phyloP scores from a whole-genome alignment of 2,797 vertebrate genomes.

The Basileuterus tristriatus region DNA sequence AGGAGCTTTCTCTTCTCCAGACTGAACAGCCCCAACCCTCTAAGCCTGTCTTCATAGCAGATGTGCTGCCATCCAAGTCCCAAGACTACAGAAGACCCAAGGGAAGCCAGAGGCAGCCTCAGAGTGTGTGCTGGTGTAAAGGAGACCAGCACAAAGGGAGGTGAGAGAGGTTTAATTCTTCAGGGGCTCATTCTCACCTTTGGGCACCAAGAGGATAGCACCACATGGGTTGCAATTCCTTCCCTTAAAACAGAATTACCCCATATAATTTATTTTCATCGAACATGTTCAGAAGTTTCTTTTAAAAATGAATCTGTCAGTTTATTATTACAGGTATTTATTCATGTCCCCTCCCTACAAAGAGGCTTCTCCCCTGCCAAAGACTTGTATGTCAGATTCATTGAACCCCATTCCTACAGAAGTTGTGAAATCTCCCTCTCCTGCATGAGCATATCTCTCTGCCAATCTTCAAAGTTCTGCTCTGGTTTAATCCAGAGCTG shows the following conservation, averaged over 20 bases:
- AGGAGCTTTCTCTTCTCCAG: not conserved
- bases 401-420: not conserved
- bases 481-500: not conserved
- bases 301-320: rapidly evolving
- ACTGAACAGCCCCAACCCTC: not conserved
- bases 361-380: not conserved
- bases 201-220: not conserved
- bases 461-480: not conserved
- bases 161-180: not conserved
- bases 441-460: not conserved
- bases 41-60: not conserved
- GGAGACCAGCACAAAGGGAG: not conserved
- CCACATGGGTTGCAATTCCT: rapidly evolving
- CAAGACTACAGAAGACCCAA: not conserved
- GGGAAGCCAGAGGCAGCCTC: not conserved
- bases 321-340: not conserved
- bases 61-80: not conserved
- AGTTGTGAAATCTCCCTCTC: not conserved
- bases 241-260: not conserved
- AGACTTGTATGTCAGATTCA: not conserved
- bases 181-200: not conserved
- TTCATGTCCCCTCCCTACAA: not conserved
- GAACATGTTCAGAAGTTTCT: not conserved
- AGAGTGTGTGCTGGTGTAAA: not conserved
- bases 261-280: not conserved